phyloP scores from a whole-genome alignment of 2,797 vertebrate species.

The Selene dorsalis region DNA sequence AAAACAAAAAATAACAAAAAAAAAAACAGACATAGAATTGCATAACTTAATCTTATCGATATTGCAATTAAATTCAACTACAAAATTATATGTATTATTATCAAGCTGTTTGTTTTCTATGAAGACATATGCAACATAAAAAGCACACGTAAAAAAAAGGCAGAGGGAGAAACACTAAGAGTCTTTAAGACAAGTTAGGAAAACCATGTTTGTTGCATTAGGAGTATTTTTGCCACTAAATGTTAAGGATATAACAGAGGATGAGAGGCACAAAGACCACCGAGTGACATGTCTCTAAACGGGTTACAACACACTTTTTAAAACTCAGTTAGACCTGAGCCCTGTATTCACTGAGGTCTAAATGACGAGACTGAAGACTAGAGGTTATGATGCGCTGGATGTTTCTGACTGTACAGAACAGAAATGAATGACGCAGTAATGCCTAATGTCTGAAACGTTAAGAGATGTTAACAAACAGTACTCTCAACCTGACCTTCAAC shows the following conservation, averaged over 20 bases:
- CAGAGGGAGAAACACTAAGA: constrained; percentile 65
- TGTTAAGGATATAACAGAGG: constrained; percentile 42
- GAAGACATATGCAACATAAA: constrained; percentile 69
- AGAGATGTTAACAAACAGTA: constrained; percentile 36
- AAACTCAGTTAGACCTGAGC: constrained; percentile 79
- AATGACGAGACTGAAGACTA: constrained; percentile 40
- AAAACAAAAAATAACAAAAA: constrained; percentile 35
- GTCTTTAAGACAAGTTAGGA: constrained; percentile 77
- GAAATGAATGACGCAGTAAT: constrained; percentile 33
- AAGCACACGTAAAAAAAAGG: constrained; percentile 72
- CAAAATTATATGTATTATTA: constrained; percentile 74
- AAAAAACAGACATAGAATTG: constrained; percentile 71
- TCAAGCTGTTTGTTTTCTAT: constrained; percentile 71
- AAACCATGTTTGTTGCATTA: constrained; percentile 69
- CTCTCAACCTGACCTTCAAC: constrained; percentile 55
- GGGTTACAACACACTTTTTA: constrained; percentile 47
- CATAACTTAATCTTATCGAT: constrained; percentile 86
- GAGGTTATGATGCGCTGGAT: constrained; percentile 27
- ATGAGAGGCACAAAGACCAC: constrained; percentile 77
- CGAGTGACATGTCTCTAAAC: constrained; percentile 57
- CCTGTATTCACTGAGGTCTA: constrained; percentile 71
- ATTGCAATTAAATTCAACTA: constrained; percentile 82
- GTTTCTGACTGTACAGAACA: constrained; percentile 40
- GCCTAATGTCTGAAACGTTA: constrained; percentile 27
- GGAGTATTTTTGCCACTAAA: constrained; percentile 62